Percentiles rank a stretch among this genome's conserved stretches.
Conservation (phyloP, 2,888 invertebrate species). For the Margaritifera margaritifera region DNA sequence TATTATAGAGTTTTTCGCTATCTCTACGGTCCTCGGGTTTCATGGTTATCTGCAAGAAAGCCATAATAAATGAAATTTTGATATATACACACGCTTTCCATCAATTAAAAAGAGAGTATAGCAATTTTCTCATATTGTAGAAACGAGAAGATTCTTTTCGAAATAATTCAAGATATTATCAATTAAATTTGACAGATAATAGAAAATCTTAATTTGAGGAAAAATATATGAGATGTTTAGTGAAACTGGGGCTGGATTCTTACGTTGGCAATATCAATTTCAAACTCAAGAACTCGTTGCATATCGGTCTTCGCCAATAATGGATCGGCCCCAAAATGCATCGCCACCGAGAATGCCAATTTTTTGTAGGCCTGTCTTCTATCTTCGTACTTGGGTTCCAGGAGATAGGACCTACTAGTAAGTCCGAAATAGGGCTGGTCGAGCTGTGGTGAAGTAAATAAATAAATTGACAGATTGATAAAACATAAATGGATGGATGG, state of each 20-base stretch:
- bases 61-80: background rate
- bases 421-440: conserved; percentile 89
- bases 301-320: conserved; percentile 81
- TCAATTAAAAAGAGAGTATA: background rate
- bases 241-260: conserved; percentile 67
- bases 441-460: conserved; percentile 76
- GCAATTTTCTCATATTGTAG: background rate
- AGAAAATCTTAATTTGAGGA: too few species aligned
- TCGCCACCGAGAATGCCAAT: conserved; percentile 88
- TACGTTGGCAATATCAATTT: conserved; percentile 91
- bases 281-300: conserved; percentile 85
- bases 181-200: too few species aligned
- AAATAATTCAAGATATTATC: too few species aligned
- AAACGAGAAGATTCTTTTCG: too few species aligned
- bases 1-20: conserved; percentile 90
- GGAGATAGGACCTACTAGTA: conserved; percentile 88
- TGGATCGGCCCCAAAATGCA: conserved; percentile 85
- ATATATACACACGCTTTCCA: background rate
- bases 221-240: too few species aligned
- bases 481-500: too few species aligned
- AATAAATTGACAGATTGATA: background rate
- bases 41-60: conserved; percentile 79
- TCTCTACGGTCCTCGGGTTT: conserved; percentile 86
- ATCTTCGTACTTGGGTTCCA: conserved; percentile 41
- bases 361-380: conserved; percentile 89